These are phyloP conservation scores for Aeoliscus strigatus DNA, from an alignment of 2,797 vertebrate species.

Conservation along the genomic window DNA sequence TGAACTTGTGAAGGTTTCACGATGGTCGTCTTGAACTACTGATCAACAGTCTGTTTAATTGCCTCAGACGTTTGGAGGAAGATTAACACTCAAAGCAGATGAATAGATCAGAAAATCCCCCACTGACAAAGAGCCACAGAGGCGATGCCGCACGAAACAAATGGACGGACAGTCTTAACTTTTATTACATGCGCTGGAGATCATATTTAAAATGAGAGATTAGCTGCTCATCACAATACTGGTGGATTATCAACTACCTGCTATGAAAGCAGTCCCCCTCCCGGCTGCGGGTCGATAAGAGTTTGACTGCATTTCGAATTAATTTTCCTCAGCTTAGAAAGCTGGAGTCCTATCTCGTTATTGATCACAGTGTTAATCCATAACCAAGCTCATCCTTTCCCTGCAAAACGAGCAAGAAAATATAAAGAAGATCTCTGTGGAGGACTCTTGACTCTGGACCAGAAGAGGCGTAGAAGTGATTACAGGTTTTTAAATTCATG, in stretches of 20 bases:
- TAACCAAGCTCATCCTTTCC: constrained; percentile 90
- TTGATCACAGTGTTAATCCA: constrained; percentile 97
- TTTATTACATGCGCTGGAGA: constrained; percentile 62
- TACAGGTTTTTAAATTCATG: constrained; percentile 69
- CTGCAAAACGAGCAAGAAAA: constrained; percentile 79
- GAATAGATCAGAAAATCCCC: constrained; percentile 25
- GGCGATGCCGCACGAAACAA: constrained; percentile 40
- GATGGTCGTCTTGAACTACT: constrained; percentile 1
- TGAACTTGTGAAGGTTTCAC: too few relatives aligned
- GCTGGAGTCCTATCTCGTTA: constrained; percentile 86
- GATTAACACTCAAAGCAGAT: constrained; percentile 29
- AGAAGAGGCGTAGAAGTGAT: constrained; percentile 75
- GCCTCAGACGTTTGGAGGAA: constrained; percentile 25
- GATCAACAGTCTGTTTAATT: constrained; percentile 33
- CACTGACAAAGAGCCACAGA: constrained; percentile 22
- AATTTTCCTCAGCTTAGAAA: constrained; percentile 92
- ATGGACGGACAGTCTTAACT: constrained; percentile 48
- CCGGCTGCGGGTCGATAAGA: constrained; percentile 92
- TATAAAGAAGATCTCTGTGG: constrained; percentile 84
- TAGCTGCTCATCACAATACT: constrained; percentile 95
- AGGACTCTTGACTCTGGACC: constrained; percentile 85
- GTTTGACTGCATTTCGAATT: constrained; percentile 98
- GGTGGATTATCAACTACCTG: constrained; percentile 92
- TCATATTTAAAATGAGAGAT: constrained; percentile 94
- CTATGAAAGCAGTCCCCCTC: constrained; percentile 92